Percentiles rank a stretch among this genome's conserved stretches.
phyloP scores from a whole-genome alignment of 2,113 vertebrate genomes.

The Neogobius melanostomus region DNA sequence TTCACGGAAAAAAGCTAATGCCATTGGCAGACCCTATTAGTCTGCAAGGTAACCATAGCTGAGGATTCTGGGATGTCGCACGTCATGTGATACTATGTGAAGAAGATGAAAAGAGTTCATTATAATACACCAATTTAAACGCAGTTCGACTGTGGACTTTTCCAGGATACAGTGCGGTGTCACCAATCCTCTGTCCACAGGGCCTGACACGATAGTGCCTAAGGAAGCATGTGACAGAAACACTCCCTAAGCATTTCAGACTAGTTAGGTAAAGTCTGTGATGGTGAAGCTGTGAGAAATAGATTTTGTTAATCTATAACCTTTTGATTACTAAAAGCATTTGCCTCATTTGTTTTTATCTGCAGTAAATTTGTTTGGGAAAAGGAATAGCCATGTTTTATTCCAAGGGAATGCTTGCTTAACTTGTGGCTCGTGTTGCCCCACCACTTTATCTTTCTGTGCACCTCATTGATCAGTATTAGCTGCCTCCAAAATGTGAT shows the following conservation, averaged over 20 bases:
- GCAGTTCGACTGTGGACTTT: constrained; percentile 65
- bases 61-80: constrained; percentile 71
- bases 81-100: constrained; percentile 57
- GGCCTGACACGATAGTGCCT: constrained; percentile 29
- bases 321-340: no score
- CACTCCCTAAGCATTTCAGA: constrained; percentile 18
- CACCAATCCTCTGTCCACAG: constrained; percentile 18
- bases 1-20: constrained; percentile 78
- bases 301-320: not conserved
- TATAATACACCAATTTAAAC: constrained; percentile 79
- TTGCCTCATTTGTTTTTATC: not conserved
- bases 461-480: constrained; percentile 53
- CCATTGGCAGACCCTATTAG: constrained; percentile 88
- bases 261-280: not conserved
- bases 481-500: constrained; percentile 60
- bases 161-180: constrained; percentile 26
- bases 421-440: constrained; percentile 9
- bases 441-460: constrained; percentile 14
- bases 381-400: not conserved
- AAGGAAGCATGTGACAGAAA: constrained; percentile 11
- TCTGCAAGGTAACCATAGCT: constrained; percentile 67
- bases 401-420: constrained; percentile 12
- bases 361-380: not conserved
- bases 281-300: not conserved
- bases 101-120: constrained; percentile 70